These are phyloP conservation scores for Eubasilissa splendida DNA, from an alignment of 2,888 invertebrate species.

Conservation along the genomic window DNA sequence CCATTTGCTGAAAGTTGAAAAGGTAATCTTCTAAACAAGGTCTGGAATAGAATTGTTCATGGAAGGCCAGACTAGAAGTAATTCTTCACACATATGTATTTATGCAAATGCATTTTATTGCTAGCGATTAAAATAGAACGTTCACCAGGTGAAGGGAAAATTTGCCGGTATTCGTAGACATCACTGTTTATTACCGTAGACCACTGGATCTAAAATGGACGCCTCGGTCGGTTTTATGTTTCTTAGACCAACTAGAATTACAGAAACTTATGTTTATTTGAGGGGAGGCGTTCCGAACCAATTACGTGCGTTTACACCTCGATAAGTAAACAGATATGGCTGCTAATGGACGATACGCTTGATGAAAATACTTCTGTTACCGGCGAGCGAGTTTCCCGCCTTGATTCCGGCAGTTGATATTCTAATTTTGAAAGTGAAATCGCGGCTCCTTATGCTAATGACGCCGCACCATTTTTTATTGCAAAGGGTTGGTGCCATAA, in stretches of 20 bases:
- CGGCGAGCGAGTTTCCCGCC: constrained; percentile 12
- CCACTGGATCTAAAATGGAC: constrained; percentile 27
- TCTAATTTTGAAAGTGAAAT: constrained; percentile 36
- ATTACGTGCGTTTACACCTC: constrained; percentile 48
- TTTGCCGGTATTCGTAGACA: background rate
- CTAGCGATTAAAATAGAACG: background rate
- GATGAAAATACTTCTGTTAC: constrained; percentile 12
- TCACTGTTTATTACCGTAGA: background rate
- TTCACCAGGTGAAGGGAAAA: background rate
- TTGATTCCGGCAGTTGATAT: constrained; percentile 26
- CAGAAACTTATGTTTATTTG: constrained; percentile 30
- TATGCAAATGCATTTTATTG: too few species aligned
- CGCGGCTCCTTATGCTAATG: constrained; percentile 35
- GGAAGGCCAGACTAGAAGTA: too few species aligned
- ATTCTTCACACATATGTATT: too few species aligned
- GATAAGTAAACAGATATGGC: constrained; percentile 44
- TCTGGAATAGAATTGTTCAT: too few species aligned
- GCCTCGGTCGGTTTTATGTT: constrained; percentile 25
- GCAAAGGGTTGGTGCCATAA: constrained; percentile 25
- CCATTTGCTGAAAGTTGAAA: too few species aligned
- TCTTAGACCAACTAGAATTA: constrained; percentile 28
- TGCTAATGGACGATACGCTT: constrained; percentile 22
- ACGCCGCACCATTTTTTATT: constrained; percentile 26
- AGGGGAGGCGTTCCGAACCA: constrained; percentile 37
- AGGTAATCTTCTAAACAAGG: too few species aligned